Base-by-base conservation (phyloP, 2,797 vertebrate genomes). In the Karalla daura region DNA sequence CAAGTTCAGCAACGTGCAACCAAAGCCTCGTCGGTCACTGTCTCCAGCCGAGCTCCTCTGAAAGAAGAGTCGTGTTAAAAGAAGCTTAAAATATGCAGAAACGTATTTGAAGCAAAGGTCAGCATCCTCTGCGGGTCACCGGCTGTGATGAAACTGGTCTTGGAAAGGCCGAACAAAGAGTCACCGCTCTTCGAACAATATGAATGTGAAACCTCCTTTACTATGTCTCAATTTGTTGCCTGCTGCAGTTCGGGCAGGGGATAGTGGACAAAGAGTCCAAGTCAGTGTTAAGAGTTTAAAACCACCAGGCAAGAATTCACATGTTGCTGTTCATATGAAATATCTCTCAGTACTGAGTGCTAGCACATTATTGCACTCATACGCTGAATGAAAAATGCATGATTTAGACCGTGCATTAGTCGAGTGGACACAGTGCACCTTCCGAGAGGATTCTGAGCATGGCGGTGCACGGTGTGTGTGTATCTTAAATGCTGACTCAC, bases 401-500 rank as follows among this genome's bases (percentile, higher is more conserved):
- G 37, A 54, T 40, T 24, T 14, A 35, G 60, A 27, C 10, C 17
- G 23, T 20, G 17, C 54, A 40, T 58, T 30, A 36, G 32, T 20
- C 45, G 25, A 30, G 44, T 18, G 63, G 30, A 66, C n/a, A n/a
- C n/a, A n/a, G n/a, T n/a, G 55, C 13, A 54, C 10, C 18, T 67
- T 10, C 60, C 35, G 21, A 44, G 41, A 43, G 3, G n/a, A 9
- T 28, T 65, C 61, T 43, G 24, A 37, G 20, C 36, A 56, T 60
- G n/a, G n/a, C 17, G 33, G 13, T 27, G 8, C 59, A 32, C 2
- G 30, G 2, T 13, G 3, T 62, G 40, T 36, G 20, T 71, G 56
- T 51, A 27, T 60, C 43, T 56, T 14, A 45, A 63, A 35, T 40
- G 39, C 63, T 74, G 73, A 66, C 68, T 76, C 30, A 54, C 51